A percentile compares a stretch with the other conserved stretches of the same genome.
These are phyloP conservation scores for Drosophila planitibia DNA, from an alignment of 2,888 invertebrate genomes.

Conservation along the genomic window DNA sequence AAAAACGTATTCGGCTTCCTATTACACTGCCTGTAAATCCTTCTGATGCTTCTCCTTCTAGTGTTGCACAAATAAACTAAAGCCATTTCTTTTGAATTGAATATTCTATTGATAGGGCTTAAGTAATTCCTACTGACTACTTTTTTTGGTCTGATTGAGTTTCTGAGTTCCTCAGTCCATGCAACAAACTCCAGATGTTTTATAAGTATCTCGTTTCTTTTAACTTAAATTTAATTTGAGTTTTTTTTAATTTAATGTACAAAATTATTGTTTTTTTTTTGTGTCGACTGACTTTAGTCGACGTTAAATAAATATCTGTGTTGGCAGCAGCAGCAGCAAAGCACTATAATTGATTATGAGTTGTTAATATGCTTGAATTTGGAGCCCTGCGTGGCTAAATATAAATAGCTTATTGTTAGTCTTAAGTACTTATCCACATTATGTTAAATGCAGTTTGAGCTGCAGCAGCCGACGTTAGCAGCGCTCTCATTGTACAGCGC, in stretches of 20 bases:
- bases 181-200: background rate
- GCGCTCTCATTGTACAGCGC: too few relatives aligned
- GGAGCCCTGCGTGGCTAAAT: too few relatives aligned
- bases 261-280: background rate
- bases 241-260: background rate
- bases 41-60: background rate
- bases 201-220: background rate
- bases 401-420: too few relatives aligned
- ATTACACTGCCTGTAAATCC: background rate
- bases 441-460: too few relatives aligned
- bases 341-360: too few relatives aligned
- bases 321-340: too few relatives aligned
- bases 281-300: background rate
- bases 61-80: background rate
- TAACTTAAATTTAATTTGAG: background rate
- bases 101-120: background rate
- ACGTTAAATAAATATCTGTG: background rate
- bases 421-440: too few relatives aligned
- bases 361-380: too few relatives aligned
- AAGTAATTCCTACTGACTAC: background rate
- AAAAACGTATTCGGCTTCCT: background rate
- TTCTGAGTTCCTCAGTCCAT: background rate
- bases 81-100: background rate
- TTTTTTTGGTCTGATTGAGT: background rate
- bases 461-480: too few relatives aligned